Base-by-base conservation (phyloP, 1,140 invertebrate species). In the Glossosoma conforme region DNA sequence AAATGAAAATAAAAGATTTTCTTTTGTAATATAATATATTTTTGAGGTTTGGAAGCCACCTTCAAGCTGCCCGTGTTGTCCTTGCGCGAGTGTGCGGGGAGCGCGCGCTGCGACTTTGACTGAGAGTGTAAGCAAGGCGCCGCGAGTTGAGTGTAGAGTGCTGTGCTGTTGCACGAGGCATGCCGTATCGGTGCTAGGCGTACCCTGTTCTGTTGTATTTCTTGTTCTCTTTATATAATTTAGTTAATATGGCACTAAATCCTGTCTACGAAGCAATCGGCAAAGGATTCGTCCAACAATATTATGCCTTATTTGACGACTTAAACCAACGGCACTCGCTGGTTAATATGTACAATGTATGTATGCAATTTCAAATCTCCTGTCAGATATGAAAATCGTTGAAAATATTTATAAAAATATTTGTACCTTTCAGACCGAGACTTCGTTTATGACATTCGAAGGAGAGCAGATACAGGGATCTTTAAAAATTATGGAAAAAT, bases 381-480 rank as follows among this genome's bases (percentile, higher is more conserved):
- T 49, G 10, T 20, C 13, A 13, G 17, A 2, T 48, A 17, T 3
- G n/a, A n/a, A 36, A 14, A 20, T 11, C 14, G 1, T 17, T 14
- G 17, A 25, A 8, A 49, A 19, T 28, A 18, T 25, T 48, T 43
- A 50, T 54, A 40, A 51, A 54, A 52, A 15, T 53, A 17, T 42
- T 14, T 15, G 52, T 25, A 60, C 58, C 36, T 82, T 79, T 9
- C 65, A 94, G 91, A 81, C 84, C 25, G 89, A 91, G 65, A 84
- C 86, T 35, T 94, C 91, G 0, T 89, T 96, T 62, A 94, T 97
- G 91, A 91, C 92, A 18, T 97, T 96, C 74, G 93, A 97, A 77
- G 93, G 92, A 36, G 77, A 85, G 42, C 91, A 93, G 75, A 77
- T 93, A 57, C 90, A 94, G 78, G 93, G 93, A 66, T 81, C 88